These are phyloP conservation scores for Amyelois transitella DNA, from an alignment of 1,140 invertebrate genomes.

Conservation along the genomic window DNA sequence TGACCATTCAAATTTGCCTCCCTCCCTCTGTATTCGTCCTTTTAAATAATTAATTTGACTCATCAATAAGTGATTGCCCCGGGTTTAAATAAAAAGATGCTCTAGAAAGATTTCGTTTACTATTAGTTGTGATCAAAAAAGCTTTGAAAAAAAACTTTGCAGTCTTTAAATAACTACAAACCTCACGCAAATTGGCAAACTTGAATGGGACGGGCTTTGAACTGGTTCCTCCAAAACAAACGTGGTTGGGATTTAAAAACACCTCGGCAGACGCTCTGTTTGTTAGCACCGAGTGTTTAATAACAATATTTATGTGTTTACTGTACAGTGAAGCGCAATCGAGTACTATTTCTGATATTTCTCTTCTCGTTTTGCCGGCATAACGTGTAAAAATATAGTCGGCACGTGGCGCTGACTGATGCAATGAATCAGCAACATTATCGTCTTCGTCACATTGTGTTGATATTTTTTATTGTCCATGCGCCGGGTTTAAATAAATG, in stretches of 20 bases:
- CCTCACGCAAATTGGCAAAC: not conserved
- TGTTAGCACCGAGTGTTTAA: conserved; percentile 24
- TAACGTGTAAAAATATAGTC: not conserved
- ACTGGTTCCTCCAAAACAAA: conserved; percentile 4
- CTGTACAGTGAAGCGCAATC: not conserved
- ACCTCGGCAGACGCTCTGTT: conserved; percentile 22
- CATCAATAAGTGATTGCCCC: no score
- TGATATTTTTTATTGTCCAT: not conserved
- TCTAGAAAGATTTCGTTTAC: no score
- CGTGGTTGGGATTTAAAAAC: not conserved
- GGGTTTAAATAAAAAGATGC: no score
- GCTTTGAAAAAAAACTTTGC: no score
- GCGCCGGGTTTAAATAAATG: not conserved
- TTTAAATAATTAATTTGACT: no score
- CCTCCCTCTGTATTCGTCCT: no score
- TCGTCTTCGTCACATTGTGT: not conserved
- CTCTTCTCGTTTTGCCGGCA: not conserved
- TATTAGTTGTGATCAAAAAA: no score
- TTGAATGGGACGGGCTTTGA: not conserved
- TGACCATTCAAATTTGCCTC: no score
- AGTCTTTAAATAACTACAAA: not conserved
- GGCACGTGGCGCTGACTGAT: not conserved
- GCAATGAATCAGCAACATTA: not conserved
- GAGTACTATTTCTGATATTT: not conserved
- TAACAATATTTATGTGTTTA: conserved; percentile 3